Percentiles rank a stretch among this genome's conserved stretches.
These are phyloP conservation scores for Myotis pilosus DNA, from an alignment of 2,797 vertebrate genomes.

Conservation along the genomic window DNA sequence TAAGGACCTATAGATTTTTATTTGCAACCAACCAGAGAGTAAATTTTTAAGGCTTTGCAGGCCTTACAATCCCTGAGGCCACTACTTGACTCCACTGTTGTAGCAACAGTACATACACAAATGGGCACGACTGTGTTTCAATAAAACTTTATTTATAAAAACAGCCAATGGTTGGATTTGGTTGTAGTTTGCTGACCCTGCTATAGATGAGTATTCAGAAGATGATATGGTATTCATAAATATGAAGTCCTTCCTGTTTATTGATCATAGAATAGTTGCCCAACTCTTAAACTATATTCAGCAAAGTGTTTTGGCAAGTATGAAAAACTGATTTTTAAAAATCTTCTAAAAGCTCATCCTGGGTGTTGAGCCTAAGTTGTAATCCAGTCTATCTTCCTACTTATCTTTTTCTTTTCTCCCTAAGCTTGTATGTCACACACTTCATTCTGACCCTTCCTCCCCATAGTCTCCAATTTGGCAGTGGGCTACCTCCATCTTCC, in stretches of 20 bases:
- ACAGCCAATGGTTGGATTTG: not conserved
- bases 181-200: not conserved
- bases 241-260: not conserved
- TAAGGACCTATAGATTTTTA: not conserved
- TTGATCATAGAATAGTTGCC: not conserved
- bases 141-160: conserved; percentile 46
- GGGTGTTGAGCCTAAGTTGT: not conserved
- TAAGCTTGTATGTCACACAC: not conserved
- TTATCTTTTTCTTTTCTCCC: conserved; percentile 2
- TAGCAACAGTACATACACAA: not conserved
- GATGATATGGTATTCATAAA: not conserved
- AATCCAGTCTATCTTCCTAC: not conserved
- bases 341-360: not conserved
- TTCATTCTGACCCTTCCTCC: not conserved
- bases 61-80: not conserved
- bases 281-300: not conserved
- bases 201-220: not conserved
- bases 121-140: not conserved
- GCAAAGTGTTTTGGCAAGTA: not conserved
- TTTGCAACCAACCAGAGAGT: not conserved
- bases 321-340: conserved; percentile 9
- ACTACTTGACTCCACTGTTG: not conserved
- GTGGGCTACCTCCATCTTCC: not conserved
- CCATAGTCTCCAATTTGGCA: not conserved
- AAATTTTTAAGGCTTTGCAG: not conserved